Percentiles rank a stretch among this genome's conserved stretches.
These are phyloP conservation scores for Pithys albifrons DNA, from an alignment of 2,113 vertebrate species.

Conservation along the genomic window DNA sequence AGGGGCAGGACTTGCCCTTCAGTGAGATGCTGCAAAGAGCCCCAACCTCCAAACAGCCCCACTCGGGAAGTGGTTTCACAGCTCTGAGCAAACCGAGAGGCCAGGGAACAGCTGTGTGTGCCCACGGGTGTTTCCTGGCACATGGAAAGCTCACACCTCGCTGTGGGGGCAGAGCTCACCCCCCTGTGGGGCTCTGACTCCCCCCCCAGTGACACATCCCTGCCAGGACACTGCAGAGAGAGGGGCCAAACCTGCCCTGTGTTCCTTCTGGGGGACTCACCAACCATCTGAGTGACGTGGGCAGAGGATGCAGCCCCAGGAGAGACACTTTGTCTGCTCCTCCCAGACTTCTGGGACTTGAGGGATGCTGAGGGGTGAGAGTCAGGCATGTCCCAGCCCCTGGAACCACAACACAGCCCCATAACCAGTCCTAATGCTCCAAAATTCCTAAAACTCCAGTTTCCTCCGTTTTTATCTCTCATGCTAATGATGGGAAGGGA, in stretches of 20 bases:
- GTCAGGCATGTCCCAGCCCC: background rate
- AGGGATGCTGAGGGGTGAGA: background rate
- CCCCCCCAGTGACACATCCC: background rate
- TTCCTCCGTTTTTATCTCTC: background rate
- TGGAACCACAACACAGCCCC: background rate
- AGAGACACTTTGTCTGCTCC: background rate
- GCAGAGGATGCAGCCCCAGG: background rate
- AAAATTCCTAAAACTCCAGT: background rate
- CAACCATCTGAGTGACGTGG: rapidly evolving
- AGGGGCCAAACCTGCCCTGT: background rate
- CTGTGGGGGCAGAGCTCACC: background rate
- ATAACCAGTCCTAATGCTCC: background rate
- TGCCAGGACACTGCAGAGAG: background rate
- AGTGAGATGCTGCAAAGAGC: background rate
- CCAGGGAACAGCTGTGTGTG: background rate
- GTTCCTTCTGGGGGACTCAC: background rate
- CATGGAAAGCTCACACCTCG: background rate
- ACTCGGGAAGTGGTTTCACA: background rate
- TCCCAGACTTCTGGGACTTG: background rate
- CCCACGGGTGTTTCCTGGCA: background rate
- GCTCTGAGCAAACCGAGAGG: background rate
- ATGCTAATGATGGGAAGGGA: background rate
- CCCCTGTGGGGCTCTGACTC: rapidly evolving
- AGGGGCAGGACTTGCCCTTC: background rate
- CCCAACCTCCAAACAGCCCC: background rate